Conservation (phyloP, 2,797 vertebrate species). For the Uromys caudimaculatus region DNA sequence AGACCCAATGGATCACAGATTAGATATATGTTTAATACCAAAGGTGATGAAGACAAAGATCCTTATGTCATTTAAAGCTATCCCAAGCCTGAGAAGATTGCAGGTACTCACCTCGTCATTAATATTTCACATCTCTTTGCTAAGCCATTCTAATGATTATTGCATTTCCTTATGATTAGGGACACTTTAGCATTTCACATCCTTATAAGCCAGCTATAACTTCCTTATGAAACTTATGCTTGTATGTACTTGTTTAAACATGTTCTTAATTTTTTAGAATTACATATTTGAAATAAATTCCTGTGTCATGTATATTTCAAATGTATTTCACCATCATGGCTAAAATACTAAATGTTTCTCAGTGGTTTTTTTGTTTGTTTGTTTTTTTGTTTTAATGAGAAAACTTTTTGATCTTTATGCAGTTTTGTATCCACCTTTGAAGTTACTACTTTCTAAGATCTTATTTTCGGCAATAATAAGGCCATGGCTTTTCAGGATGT, state of each 20-base stretch:
- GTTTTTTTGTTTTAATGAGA: neutral
- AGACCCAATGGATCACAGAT: neutral
- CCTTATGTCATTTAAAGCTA: neutral
- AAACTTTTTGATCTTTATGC: neutral
- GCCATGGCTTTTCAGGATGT: neutral
- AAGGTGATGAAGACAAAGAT: neutral
- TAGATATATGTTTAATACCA: neutral
- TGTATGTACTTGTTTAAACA: neutral
- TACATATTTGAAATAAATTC: neutral
- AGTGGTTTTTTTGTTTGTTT: too few relatives aligned
- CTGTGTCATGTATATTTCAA: neutral
- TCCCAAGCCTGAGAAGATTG: neutral
- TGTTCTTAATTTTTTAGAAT: neutral
- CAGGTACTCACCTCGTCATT: neutral
- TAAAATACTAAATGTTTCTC: neutral
- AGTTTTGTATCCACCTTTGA: neutral
- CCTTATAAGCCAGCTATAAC: neutral
- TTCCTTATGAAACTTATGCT: neutral
- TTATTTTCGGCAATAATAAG: neutral
- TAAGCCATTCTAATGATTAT: neutral
- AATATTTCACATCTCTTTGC: neutral
- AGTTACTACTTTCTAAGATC: neutral
- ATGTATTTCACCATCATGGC: neutral
- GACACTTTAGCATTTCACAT: neutral
- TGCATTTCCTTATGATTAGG: neutral